Evolutionary conservation across 92 coral and sea anemone genomes (phyloP).

Genomic region (Montipora capitata): DNA sequence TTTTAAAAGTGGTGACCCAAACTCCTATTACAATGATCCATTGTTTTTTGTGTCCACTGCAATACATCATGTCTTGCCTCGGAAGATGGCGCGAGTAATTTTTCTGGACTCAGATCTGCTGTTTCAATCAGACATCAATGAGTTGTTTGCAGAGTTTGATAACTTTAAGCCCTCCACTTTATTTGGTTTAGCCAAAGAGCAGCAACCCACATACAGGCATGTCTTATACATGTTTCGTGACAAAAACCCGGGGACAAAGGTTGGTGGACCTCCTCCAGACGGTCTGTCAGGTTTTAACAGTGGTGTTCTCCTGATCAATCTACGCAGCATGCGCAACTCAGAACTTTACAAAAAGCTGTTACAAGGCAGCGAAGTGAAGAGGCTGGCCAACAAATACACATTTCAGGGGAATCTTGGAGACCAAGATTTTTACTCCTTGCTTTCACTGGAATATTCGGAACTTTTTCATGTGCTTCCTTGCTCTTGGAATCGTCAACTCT

Average conservation of each 20-base stretch:
- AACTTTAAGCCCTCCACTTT: constrained; percentile 77
- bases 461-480: constrained; percentile 88
- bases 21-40: constrained; percentile 85
- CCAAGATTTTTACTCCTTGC: constrained; percentile 89
- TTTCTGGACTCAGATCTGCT: constrained; percentile 89
- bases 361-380: constrained; percentile 42
- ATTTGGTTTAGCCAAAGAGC: constrained; percentile 89
- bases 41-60: constrained; percentile 90
- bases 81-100: constrained; percentile 64
- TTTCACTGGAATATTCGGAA: constrained; percentile 79
- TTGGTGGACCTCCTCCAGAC: constrained; percentile 92
- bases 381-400: constrained; percentile 70
- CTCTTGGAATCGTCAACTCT: constrained; percentile 96
- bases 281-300: constrained; percentile 94
- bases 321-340: constrained; percentile 83
- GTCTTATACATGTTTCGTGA: constrained; percentile 68
- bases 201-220: constrained; percentile 92
- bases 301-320: constrained; percentile 83
- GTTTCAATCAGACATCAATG: constrained; percentile 88
- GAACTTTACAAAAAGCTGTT: constrained; percentile 65
- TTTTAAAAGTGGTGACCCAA: constrained; percentile 60
- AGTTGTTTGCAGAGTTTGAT: constrained; percentile 84
- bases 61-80: constrained; percentile 77
- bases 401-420: constrained; percentile 94
- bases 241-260: constrained; percentile 72